phyloP scores from a whole-genome alignment of 2,113 vertebrate genomes.

The Leiothrix lutea region DNA sequence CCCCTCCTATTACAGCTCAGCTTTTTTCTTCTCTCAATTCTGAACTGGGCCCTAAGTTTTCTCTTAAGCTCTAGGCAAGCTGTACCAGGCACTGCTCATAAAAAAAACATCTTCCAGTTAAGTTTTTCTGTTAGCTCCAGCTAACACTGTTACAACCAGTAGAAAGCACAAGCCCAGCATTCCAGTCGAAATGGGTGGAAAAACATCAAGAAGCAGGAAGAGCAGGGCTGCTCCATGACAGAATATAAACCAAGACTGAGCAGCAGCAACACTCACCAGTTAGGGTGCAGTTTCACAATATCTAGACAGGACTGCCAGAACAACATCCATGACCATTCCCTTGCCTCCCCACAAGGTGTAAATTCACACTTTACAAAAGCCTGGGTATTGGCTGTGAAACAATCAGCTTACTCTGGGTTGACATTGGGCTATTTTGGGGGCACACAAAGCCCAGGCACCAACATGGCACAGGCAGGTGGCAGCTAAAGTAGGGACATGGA shows the following conservation, averaged over 20 bases:
- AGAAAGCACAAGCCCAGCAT: not conserved
- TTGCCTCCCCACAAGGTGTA: not conserved
- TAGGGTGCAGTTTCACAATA: not conserved
- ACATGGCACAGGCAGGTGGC: fast-evolving
- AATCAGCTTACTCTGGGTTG: not conserved
- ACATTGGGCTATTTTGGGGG: not conserved
- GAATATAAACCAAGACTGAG: not conserved
- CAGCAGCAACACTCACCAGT: not conserved
- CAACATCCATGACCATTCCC: not conserved
- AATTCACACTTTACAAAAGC: not conserved
- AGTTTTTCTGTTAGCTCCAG: not conserved
- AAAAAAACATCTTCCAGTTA: not conserved
- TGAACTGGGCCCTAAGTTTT: not conserved
- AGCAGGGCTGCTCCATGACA: not conserved
- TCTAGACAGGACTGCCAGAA: not conserved
- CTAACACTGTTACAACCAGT: not conserved
- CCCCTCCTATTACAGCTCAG: not conserved
- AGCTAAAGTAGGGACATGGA: not conserved
- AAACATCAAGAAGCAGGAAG: not conserved
- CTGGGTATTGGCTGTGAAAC: not conserved
- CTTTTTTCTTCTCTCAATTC: not conserved
- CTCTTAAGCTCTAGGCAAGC: not conserved
- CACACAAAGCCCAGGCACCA: not conserved
- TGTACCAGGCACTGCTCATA: not conserved
- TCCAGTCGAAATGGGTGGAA: not conserved